Percentiles rank a stretch among this genome's conserved stretches.
phyloP scores from a whole-genome alignment of 2,113 vertebrate species.

The Cyanoramphus novaezelandiae region DNA sequence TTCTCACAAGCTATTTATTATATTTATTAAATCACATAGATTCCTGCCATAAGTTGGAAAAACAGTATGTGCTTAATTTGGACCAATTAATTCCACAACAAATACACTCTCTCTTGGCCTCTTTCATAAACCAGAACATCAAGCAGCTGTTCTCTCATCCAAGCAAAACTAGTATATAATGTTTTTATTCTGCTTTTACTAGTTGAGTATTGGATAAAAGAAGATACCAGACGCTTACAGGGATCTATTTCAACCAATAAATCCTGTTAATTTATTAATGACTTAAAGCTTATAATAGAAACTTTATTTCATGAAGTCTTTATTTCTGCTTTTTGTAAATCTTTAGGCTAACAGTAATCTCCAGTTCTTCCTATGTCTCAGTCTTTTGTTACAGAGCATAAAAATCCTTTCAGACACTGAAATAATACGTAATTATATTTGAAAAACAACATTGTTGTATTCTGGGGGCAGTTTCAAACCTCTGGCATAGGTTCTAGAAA shows the following conservation, averaged over 20 bases:
- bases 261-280: constrained; percentile 25
- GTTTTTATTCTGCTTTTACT: constrained; percentile 17
- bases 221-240: neutral
- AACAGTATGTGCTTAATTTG: constrained; percentile 62
- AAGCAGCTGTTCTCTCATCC: constrained; percentile 57
- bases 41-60: constrained; percentile 56
- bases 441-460: neutral
- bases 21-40: constrained; percentile 66
- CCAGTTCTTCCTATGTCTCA: neutral
- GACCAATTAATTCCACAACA: constrained; percentile 62
- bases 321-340: constrained; percentile 22
- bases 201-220: neutral
- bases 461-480: neutral
- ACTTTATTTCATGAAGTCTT: constrained; percentile 8
- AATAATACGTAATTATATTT: neutral
- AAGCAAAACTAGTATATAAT: neutral
- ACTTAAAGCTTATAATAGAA: neutral
- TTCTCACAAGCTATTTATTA: constrained; percentile 50
- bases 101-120: constrained; percentile 44
- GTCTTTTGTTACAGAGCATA: neutral
- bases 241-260: constrained; percentile 18
- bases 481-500: neutral
- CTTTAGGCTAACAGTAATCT: neutral
- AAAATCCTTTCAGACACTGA: neutral
- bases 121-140: constrained; percentile 52